Base-by-base conservation (phyloP, 2,888 invertebrate genomes). In the Cephus rjabovi region DNA sequence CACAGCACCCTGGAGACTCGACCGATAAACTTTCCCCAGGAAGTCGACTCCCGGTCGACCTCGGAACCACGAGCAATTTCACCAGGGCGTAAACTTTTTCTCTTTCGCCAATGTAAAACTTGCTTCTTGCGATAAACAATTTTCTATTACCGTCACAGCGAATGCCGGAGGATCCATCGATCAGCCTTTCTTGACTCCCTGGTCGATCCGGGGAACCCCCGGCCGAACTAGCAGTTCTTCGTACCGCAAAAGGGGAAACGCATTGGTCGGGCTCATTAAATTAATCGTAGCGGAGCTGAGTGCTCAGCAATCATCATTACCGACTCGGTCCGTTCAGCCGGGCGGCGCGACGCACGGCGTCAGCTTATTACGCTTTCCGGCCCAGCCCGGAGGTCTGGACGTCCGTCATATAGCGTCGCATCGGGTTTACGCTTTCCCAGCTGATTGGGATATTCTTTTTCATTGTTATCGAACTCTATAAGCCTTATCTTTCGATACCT, bases 231-330 rank as follows among this genome's bases (percentile, higher is more conserved):
- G 23, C 56, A 12, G 23, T 4, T 30, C 23, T 12, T 34, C 35
- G 74, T 74, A 73, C 78, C 76, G 77, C 75, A 78, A 74, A 76
- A 74, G 70, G 69, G 34, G 33, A 35, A 69, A 68, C 69, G 33
- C n/a, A 73, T 71, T 35, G 74, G 69, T 23, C 30, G 78, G 37
- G 77, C 79, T 56, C 79, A 76, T 82, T 85, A 81, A 87, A 86
- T 86, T 87, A 85, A 86, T 86, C 82, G 83, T 81, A 77, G 83
- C 82, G 80, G 81, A 81, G 79, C 83, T 83, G 86, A 85, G 86
- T 85, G 84, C 82, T 81, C 81, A 82, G 85, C 86, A 85, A 86
- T 87, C 85, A 86, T 86, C 87, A 83, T 86, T 87, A 87, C 35
- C 74, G 71, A 71, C 71, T n/a, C 71, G 71, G 71, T 35, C 71